A percentile compares a stretch with the other conserved stretches of the same genome.
Conservation (phyloP, 2,797 vertebrate genomes). For the Vireo griseus region DNA sequence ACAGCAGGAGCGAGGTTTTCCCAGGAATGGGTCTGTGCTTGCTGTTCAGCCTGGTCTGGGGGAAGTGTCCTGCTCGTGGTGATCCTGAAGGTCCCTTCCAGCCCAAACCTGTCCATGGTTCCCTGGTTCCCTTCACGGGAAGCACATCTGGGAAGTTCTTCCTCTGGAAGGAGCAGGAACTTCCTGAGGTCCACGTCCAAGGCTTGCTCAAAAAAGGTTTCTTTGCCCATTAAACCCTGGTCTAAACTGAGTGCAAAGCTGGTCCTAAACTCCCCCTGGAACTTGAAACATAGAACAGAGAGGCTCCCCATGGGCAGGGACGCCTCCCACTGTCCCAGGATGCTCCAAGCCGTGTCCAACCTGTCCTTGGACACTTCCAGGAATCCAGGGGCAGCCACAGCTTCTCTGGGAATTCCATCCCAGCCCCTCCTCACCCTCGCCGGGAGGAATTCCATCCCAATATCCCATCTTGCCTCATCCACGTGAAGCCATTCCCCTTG, state of each 20-base stretch:
- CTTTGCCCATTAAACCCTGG: background rate
- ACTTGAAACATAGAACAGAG: rapidly evolving
- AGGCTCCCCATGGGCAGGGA: background rate
- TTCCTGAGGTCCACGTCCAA: background rate
- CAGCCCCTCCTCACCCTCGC: background rate
- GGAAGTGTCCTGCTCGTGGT: background rate
- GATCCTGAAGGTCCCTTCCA: background rate
- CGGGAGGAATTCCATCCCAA: background rate
- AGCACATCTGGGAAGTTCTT: background rate
- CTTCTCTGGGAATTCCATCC: background rate
- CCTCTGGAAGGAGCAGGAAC: background rate
- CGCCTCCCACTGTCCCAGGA: rapidly evolving
- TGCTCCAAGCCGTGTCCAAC: background rate
- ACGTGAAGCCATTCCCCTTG: background rate
- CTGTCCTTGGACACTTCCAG: background rate
- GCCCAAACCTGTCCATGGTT: background rate
- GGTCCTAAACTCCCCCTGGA: rapidly evolving
- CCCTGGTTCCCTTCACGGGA: background rate
- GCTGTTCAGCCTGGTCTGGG: background rate
- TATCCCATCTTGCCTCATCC: background rate
- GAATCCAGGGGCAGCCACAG: background rate
- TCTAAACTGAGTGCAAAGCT: background rate
- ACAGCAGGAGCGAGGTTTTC: rapidly evolving
- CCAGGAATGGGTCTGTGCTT: background rate
- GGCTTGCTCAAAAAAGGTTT: background rate